These are phyloP conservation scores for Leptosomus discolor DNA, from an alignment of 2,113 vertebrate species.

Conservation along the genomic window DNA sequence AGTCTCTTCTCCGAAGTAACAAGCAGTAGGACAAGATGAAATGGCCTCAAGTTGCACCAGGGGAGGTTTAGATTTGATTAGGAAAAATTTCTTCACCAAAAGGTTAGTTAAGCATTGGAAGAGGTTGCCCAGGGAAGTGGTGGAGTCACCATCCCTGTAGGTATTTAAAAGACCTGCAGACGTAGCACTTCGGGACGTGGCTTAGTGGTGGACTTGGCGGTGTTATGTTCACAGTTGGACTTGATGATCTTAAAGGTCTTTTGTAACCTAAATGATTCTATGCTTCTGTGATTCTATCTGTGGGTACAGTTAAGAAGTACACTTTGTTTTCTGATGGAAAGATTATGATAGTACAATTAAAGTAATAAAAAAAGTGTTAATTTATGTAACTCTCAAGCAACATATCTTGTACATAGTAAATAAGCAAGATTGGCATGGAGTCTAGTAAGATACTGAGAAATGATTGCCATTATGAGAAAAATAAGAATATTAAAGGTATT, in stretches of 20 bases:
- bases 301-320: background rate
- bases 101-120: too few species aligned
- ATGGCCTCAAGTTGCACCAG: background rate
- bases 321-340: background rate
- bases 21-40: background rate
- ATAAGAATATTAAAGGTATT: background rate
- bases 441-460: background rate
- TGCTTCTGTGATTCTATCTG: too few species aligned
- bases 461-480: background rate
- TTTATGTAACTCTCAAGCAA: background rate
- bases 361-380: background rate
- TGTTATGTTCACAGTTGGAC: too few species aligned
- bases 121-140: too few species aligned
- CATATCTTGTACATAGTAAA: background rate
- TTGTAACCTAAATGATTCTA: too few species aligned
- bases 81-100: too few species aligned
- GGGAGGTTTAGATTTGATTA: too few species aligned
- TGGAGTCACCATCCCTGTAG: too few species aligned
- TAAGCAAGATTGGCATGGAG: background rate
- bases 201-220: too few species aligned
- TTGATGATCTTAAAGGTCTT: too few species aligned
- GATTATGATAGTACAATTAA: background rate
- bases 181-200: too few species aligned
- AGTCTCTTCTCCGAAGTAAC: background rate
- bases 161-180: too few species aligned